Conservation (phyloP, 2,113 vertebrate genomes). For the Sapajus apella region DNA sequence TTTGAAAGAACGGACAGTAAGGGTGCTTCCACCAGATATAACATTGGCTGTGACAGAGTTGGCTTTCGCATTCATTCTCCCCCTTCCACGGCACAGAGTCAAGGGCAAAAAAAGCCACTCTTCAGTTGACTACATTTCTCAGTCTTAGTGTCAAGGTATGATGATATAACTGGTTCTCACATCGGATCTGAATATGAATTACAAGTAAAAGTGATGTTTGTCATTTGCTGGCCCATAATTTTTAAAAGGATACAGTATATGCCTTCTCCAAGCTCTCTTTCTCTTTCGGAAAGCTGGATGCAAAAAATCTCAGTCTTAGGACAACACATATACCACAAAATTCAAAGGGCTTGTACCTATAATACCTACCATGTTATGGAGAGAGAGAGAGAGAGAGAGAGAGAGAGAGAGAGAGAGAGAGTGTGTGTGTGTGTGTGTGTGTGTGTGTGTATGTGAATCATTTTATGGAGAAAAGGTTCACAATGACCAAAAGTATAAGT, state of each 20-base stretch:
- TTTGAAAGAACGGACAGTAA: neutral
- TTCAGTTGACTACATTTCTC: neutral
- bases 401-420: no score
- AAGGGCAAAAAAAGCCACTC: neutral
- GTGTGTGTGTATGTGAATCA: neutral
- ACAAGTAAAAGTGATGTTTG: neutral
- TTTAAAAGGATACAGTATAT: neutral
- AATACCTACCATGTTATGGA: neutral
- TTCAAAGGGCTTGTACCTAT: neutral
- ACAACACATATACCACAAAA: neutral
- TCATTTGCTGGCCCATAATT: neutral
- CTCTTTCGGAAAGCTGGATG: neutral
- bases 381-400: no score
- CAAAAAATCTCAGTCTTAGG: neutral
- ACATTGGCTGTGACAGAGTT: neutral
- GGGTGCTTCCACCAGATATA: neutral
- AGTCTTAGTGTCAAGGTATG: neutral
- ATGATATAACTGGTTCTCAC: neutral
- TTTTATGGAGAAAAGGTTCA: neutral
- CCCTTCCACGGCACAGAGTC: accelerated
- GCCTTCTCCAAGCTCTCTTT: neutral
- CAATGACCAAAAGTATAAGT: neutral
- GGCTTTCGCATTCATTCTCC: neutral
- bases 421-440: neutral
- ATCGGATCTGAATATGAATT: neutral